Conservation (phyloP, 2,113 vertebrate genomes). For the Oenanthe melanoleuca region DNA sequence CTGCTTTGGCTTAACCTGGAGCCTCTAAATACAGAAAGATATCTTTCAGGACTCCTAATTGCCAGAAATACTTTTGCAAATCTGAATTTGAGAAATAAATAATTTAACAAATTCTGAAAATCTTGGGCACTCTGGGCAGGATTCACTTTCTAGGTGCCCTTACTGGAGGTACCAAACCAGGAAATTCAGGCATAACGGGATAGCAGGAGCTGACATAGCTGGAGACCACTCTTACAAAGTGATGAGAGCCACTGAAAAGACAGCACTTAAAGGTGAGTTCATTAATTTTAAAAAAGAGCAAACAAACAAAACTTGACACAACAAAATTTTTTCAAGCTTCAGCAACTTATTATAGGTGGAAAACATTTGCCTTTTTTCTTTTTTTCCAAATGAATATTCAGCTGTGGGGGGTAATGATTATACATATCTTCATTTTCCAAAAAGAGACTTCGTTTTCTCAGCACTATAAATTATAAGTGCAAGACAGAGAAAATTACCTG, state of each 20-base stretch:
- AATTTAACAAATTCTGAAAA: background rate
- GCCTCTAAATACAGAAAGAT: background rate
- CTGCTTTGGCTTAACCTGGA: background rate
- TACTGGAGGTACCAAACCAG: background rate
- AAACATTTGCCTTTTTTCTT: background rate
- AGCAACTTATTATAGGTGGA: background rate
- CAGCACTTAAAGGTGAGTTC: rapidly evolving
- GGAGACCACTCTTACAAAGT: background rate
- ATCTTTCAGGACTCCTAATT: background rate
- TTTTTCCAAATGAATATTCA: background rate
- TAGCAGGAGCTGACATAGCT: background rate
- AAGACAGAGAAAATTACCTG: background rate
- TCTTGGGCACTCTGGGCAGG: background rate
- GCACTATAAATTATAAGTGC: background rate
- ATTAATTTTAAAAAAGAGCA: background rate
- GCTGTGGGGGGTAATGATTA: background rate
- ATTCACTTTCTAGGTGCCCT: background rate
- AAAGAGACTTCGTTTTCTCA: background rate
- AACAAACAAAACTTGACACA: background rate
- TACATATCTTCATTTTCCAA: background rate
- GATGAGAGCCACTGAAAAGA: background rate
- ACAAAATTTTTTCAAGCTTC: background rate
- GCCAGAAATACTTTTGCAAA: background rate
- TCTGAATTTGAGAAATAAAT: background rate
- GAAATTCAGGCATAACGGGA: background rate